Base-by-base conservation (phyloP, 2,797 vertebrate genomes). In the Bryconaethiops microstoma region DNA sequence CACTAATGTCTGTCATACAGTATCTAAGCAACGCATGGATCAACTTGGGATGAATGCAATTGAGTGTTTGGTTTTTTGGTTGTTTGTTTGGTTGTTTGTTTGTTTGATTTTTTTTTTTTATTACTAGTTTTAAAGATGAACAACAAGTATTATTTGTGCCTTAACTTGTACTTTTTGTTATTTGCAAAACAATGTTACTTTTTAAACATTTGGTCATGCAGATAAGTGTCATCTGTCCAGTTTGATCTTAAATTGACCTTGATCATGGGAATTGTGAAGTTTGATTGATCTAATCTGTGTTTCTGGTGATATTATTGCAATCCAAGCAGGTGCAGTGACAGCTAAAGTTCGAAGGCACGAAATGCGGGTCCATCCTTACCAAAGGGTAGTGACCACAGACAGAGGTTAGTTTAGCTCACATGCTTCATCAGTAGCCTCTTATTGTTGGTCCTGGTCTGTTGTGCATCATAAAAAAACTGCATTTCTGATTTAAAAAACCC, bases 361-460 rank as follows among this genome's bases (percentile, higher is more conserved):
- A 93, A 92, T 96, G 95, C 95, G 96, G 86, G 95, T 96, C 94
- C 96, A 96, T 96, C 96, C 96, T 96, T 97, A 97, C 95, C 95
- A 96, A 95, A 96, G 96, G 96, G 91, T 95, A 94, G 94, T 96
- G 95, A 95, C 95, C 94, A 94, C 95, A 95, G 96, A 96, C 94
- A 91, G 95, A 97, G 96, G 96, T 97, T 96, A 96, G 96, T 97
- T 93, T 96, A 96, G 96, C 93, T 91, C 91, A 64, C 94, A 92
- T 95, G 94, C 91, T 93, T 91, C 64, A 90, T 94, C 88, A 91
- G 90, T 94, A 91, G 73, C 88, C 85, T 73, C 82, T 82, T 81
- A 84, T 77, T 64, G 84, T 89, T 90, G 92, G 91, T 91, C 92
- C 91, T 92, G 91, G 81, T 93, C 82, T 90, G 83, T 89, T 94